phyloP scores from a whole-genome alignment of 2,888 invertebrate genomes.

The Agonum fuliginosum region DNA sequence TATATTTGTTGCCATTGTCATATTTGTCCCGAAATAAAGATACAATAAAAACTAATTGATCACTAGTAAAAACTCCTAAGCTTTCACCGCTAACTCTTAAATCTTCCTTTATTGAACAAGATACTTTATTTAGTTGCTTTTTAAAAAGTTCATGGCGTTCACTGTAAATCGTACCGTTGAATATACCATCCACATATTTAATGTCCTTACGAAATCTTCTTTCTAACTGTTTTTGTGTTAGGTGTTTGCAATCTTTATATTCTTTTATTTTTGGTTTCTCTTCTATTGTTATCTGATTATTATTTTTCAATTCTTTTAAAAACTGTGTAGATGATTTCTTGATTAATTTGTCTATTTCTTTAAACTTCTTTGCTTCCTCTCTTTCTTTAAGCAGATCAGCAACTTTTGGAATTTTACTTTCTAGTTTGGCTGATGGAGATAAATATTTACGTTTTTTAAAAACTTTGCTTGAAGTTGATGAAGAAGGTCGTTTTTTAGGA shows the following conservation, averaged over 20 bases:
- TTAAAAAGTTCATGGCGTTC: constrained; percentile 61
- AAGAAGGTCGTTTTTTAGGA: neutral
- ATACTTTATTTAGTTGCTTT: constrained; percentile 46
- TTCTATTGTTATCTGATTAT: constrained; percentile 3
- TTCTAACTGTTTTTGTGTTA: constrained; percentile 58
- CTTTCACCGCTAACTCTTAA: constrained; percentile 67
- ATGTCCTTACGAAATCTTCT: constrained; percentile 60
- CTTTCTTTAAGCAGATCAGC: constrained; percentile 27
- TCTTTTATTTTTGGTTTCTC: constrained; percentile 20
- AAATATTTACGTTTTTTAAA: constrained; percentile 20
- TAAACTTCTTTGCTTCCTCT: constrained; percentile 46
- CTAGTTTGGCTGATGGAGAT: constrained; percentile 44
- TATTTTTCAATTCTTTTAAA: constrained; percentile 46
- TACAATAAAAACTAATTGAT: constrained; percentile 66
- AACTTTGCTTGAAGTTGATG: neutral
- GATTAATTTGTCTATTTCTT: constrained; percentile 41
- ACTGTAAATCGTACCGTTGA: constrained; percentile 52
- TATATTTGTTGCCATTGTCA: constrained; percentile 61
- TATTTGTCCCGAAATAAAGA: constrained; percentile 65
- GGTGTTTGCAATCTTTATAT: constrained; percentile 62
- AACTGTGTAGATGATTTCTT: constrained; percentile 47
- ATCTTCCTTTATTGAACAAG: constrained; percentile 59
- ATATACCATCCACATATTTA: constrained; percentile 61
- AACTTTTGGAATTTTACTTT: constrained; percentile 44
- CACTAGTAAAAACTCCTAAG: constrained; percentile 66